Evolutionary conservation across 2,797 vertebrate species (phyloP), one percentile per base, ranked within the genome.

Genomic region (Pagetopsis macropterus): DNA sequence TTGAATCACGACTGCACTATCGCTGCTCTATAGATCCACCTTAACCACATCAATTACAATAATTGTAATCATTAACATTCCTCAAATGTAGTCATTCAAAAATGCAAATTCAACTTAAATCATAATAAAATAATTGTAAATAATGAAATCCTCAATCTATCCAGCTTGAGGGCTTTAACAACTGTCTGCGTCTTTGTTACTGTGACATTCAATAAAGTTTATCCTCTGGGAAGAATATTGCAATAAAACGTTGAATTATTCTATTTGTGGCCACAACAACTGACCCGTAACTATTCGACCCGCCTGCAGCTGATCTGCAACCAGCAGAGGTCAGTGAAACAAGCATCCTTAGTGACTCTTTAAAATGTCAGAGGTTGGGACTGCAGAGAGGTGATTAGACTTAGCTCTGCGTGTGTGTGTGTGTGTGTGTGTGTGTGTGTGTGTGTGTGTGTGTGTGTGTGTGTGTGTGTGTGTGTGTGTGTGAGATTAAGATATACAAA

Each of bases 271-370:
- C 6, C 11, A 3, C 17, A 17, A 3, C 1, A 10, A 37, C 6
- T 9, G 57, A 2, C 44, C n/a, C 58, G 5, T 13, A 3, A 48
- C n/a, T 17, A 17, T 44, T 37, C 7, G 33, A 37, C 33, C 33
- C 33, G 33, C 33, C 52, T 49, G 19, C 15, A 11, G 9, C 50
- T n/a, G 33, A 41, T 0, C 33, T 19, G 67, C 6, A 1, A 33
- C 69, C 84, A 75, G 84, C 73, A 82, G 85, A 62, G 79, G 79
- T 72, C 74, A 68, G 72, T 27, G 6, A 17, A 43, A 10, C 0
- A 49, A 15, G 72, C 52, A 10, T 23, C 48, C 45, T 7, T 27
- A 37, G 33, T 37, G 8, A 9, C 3, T 16, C 7, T 63, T 27
- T 67, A 57, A 69, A 52, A 78, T 65, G 64, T 75, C 9, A 27